phyloP scores from a whole-genome alignment of 2,113 vertebrate species.

The Platanista minor region DNA sequence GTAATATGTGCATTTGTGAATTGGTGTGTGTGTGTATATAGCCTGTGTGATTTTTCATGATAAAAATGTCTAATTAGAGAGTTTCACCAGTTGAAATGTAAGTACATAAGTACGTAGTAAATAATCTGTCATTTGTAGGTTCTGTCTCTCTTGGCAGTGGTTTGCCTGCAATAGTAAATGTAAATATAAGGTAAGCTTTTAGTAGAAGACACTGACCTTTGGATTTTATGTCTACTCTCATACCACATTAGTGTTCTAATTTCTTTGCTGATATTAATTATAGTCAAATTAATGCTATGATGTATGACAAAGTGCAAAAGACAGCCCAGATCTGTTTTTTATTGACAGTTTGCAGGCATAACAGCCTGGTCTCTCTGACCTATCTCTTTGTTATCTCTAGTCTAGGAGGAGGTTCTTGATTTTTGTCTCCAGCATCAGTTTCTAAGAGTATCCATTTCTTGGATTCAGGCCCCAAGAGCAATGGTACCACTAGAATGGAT shows the following conservation, averaged over 20 bases:
- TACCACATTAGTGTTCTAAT: background rate
- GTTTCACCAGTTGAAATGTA: background rate
- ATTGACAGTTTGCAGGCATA: background rate
- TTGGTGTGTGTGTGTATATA: background rate
- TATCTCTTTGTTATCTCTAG: background rate
- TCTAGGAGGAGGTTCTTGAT: background rate
- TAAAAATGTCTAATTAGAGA: background rate
- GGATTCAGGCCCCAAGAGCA: background rate
- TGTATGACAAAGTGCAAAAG: background rate
- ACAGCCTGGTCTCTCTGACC: background rate
- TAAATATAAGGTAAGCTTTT: slow-evolving; percentile 1
- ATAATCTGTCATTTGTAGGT: background rate
- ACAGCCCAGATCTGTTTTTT: background rate
- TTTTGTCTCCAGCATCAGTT: background rate
- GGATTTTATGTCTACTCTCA: background rate
- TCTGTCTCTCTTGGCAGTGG: background rate
- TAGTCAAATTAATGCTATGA: background rate
- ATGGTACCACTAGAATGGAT: background rate
- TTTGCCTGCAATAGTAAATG: background rate
- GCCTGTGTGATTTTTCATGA: background rate
- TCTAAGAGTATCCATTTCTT: background rate
- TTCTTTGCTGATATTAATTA: slow-evolving; percentile 18
- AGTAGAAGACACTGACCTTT: background rate
- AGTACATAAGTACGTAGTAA: background rate
- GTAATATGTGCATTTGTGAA: background rate